Evolutionary conservation across 2,797 vertebrate species (phyloP).

Genomic region (Pangasius larnaudii): DNA sequence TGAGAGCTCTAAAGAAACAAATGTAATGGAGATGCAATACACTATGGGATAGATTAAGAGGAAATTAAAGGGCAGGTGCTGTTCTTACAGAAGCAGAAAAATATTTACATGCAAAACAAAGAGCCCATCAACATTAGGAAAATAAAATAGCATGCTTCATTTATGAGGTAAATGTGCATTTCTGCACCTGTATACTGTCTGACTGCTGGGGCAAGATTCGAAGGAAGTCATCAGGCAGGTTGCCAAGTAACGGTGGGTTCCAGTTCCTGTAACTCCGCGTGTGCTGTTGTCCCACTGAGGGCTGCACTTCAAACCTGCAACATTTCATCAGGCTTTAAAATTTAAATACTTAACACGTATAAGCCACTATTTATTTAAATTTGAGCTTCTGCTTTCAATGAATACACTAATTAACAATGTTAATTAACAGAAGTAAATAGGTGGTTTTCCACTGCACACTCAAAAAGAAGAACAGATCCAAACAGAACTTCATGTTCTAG

Average conservation of each 20-base stretch:
- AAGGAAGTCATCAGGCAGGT: slow-evolving; percentile 92
- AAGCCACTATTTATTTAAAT: not conserved
- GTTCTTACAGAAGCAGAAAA: not conserved
- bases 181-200: slow-evolving; percentile 80
- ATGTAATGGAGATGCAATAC: not conserved
- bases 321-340: not conserved
- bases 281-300: slow-evolving; percentile 67
- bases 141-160: not conserved
- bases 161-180: not conserved
- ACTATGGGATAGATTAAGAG: slow-evolving; percentile 11
- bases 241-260: slow-evolving; percentile 93
- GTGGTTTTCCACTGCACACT: not conserved
- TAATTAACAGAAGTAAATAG: not conserved
- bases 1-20: slow-evolving; percentile 73
- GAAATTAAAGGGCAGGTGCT: slow-evolving; percentile 25
- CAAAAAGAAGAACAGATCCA: not conserved
- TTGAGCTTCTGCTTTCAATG: not conserved
- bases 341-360: not conserved
- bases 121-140: not conserved
- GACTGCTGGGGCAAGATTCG: slow-evolving; percentile 92
- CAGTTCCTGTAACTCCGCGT: slow-evolving; percentile 86
- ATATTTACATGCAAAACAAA: not conserved
- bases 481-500: not conserved
- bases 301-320: slow-evolving; percentile 79
- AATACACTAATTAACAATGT: not conserved